Percentiles rank a stretch among this genome's conserved stretches.
Evolutionary conservation across 2,113 vertebrate genomes (phyloP).

Genomic region (Dromiciops gliroides): DNA sequence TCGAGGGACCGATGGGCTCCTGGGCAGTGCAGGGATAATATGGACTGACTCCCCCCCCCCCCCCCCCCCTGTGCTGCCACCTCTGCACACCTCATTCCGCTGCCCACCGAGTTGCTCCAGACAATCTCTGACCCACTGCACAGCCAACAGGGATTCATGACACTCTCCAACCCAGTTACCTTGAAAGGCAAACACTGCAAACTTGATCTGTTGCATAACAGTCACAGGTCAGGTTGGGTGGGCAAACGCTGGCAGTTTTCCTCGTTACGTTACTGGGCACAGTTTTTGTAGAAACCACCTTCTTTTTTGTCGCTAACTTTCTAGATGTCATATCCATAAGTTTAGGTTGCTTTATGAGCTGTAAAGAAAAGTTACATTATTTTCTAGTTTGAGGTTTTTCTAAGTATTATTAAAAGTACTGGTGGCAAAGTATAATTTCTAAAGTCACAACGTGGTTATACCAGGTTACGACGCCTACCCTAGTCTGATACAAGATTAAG

Average conservation of each 20-base stretch:
- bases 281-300: slow-evolving; percentile 81
- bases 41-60: too few relatives aligned
- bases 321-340: slow-evolving; percentile 83
- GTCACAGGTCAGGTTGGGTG: slow-evolving; percentile 86
- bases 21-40: slow-evolving; percentile 7
- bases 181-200: slow-evolving; percentile 96
- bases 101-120: slow-evolving; percentile 44
- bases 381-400: slow-evolving; percentile 65
- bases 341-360: slow-evolving; percentile 88
- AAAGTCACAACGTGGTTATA: slow-evolving; percentile 34
- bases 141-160: slow-evolving; percentile 63
- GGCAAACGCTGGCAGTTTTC: slow-evolving; percentile 81
- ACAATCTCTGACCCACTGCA: slow-evolving; percentile 60
- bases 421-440: not conserved
- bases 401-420: slow-evolving; percentile 13
- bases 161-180: slow-evolving; percentile 84
- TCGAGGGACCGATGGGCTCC: not conserved
- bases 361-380: slow-evolving; percentile 71
- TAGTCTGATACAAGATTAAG: slow-evolving; percentile 32
- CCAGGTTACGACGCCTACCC: not conserved
- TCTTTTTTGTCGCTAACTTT: slow-evolving; percentile 85
- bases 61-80: too few relatives aligned
- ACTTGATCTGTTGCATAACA: slow-evolving; percentile 92
- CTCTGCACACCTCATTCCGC: slow-evolving; percentile 54
- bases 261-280: slow-evolving; percentile 79